phyloP scores from a whole-genome alignment of 2,797 vertebrate genomes.

The Phrynocephalus guinanensis region DNA sequence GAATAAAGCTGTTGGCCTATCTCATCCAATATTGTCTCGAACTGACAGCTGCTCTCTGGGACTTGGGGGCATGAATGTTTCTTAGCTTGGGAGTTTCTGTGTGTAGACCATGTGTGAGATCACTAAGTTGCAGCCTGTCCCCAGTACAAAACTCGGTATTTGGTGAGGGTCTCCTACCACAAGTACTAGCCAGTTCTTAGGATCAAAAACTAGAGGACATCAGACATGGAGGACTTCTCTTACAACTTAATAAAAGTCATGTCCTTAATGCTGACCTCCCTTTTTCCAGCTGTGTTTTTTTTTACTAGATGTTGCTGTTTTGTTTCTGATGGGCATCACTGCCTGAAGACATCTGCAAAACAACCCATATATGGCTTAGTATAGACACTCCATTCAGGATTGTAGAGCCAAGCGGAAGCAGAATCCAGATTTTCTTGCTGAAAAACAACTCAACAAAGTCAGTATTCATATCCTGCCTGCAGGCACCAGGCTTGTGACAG shows the following conservation, averaged over 20 bases:
- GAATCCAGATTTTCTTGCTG: neutral
- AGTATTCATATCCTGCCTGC: neutral
- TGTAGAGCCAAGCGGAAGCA: neutral
- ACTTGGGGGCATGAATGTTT: too few relatives aligned
- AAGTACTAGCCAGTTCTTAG: too few relatives aligned
- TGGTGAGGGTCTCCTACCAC: too few relatives aligned
- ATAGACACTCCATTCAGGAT: neutral
- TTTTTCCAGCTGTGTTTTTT: neutral
- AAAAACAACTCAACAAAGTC: conserved; percentile 10
- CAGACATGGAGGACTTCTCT: neutral
- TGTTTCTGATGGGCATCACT: neutral
- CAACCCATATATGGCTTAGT: neutral
- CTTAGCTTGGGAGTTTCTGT: too few relatives aligned
- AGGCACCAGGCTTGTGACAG: conserved; percentile 1
- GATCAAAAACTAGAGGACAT: too few relatives aligned
- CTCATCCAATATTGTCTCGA: too few relatives aligned
- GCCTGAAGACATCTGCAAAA: neutral
- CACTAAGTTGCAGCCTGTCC: too few relatives aligned
- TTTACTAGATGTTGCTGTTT: neutral
- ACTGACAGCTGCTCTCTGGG: too few relatives aligned
- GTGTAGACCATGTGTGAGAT: too few relatives aligned
- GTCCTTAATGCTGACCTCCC: neutral
- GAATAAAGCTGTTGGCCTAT: too few relatives aligned
- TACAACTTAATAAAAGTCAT: neutral
- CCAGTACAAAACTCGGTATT: too few relatives aligned